Evolutionary conservation across 2,888 invertebrate species (phyloP), one percentile per base, ranked within the genome.

Genomic region (Drosophila leonis): DNA sequence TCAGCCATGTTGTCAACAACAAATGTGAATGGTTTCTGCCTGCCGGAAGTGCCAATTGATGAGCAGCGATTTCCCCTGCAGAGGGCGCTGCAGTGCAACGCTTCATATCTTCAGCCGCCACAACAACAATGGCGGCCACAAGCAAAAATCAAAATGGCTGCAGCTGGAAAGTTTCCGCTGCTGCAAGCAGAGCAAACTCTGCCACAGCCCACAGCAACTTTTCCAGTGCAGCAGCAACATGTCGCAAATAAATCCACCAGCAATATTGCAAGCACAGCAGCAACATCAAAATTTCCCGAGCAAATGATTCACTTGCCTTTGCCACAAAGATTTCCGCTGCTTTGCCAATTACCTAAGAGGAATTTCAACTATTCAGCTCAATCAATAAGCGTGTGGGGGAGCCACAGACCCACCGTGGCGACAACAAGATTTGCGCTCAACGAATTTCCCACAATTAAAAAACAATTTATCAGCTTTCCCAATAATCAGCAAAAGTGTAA

Each of bases 361-460:
- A 80, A 83, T 82, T 60, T 61, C 46, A 71, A 65, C 31, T 65
- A 80, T 66, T 62, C 54, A 46, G 42, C 63, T 29, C 71, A 72
- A 41, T 41, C 71, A 62, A 66, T 69, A 55, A 63, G 52, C 68
- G 63, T 46, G 65, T 46, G 55, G 41, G 63, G 12, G 8, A 52
- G 20, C n/a, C n/a, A n/a, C 48, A 31, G 35, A 39, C 35, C 52
- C 35, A n/a, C 61, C 37, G 15, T 37, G 64, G 41, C 51, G 15
- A 48, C 62, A 48, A 49, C 68, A 51, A 65, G 42, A 59, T 35
- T 37, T 10, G 57, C 64, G 70, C 29, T 37, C 18, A 70, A 60
- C 41, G 71, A 75, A 78, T 87, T 83, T 80, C 83, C 89, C 60
- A 74, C 82, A 77, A 86, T 83, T 86, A 88, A 88, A 86, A 83